phyloP scores from a whole-genome alignment of 1,140 invertebrate genomes.

The Diabrotica virgifera region DNA sequence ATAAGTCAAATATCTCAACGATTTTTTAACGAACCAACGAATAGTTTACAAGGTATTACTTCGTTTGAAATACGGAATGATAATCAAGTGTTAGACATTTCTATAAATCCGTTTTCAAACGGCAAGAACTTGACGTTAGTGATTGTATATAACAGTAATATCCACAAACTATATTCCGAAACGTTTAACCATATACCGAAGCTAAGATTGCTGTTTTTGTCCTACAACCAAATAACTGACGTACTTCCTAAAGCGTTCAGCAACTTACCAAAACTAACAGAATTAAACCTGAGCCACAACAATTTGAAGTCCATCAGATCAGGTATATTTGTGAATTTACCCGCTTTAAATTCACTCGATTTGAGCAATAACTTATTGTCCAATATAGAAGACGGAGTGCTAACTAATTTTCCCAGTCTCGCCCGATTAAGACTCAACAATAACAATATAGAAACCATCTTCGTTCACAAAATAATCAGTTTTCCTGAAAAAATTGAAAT shows the following conservation, averaged over 20 bases:
- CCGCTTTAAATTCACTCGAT: constrained; percentile 7
- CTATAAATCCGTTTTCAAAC: no score
- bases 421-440: constrained; percentile 14
- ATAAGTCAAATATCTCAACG: no score
- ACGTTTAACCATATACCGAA: constrained; percentile 1
- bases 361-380: constrained; percentile 23
- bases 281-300: constrained; percentile 1
- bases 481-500: constrained; percentile 6
- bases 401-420: constrained; percentile 20
- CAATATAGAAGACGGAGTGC: constrained; percentile 18
- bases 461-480: constrained; percentile 10
- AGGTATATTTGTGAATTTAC: constrained; percentile 8
- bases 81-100: no score
- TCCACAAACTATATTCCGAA: background rate
- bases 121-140: background rate
- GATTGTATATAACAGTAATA: background rate
- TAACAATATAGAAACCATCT: constrained; percentile 20
- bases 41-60: no score
- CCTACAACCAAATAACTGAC: background rate
- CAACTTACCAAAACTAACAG: constrained; percentile 8
- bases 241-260: constrained; percentile 16
- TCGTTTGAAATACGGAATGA: no score
- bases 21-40: no score
- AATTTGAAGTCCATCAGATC: background rate
- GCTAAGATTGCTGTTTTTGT: background rate